Percentiles rank a stretch among this genome's conserved stretches.
Evolutionary conservation across 1,140 invertebrate species (phyloP).

Genomic region (Holcopasites calliopsidis): DNA sequence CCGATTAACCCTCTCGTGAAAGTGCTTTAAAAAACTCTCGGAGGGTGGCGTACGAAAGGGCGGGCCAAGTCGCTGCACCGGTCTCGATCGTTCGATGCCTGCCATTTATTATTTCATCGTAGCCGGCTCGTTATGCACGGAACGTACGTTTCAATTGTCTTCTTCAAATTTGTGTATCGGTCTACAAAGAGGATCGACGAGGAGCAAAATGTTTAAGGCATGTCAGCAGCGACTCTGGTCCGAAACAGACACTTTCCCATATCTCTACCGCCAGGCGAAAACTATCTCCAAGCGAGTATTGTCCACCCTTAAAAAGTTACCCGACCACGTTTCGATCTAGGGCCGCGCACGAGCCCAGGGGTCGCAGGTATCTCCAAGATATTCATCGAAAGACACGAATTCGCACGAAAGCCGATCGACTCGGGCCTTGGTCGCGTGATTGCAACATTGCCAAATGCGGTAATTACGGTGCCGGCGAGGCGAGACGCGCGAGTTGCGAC

Average conservation of each 20-base stretch:
- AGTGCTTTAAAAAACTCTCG: conserved; percentile 17
- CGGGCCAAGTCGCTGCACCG: conserved; percentile 14
- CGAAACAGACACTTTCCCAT: no score
- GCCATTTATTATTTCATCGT: conserved; percentile 32
- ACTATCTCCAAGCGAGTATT: not conserved
- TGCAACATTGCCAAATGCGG: conserved; percentile 50
- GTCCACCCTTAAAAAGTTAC: conserved; percentile 11
- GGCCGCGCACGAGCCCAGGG: not conserved
- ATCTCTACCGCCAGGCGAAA: no score
- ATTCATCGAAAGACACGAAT: conserved; percentile 36
- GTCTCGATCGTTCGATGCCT: conserved; percentile 4
- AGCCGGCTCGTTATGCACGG: not conserved
- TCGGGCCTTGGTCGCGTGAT: conserved; percentile 52
- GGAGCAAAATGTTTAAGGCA: no score
- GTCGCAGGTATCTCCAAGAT: conserved; percentile 1
- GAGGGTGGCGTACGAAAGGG: conserved; percentile 37
- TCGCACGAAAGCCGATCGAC: conserved; percentile 41
- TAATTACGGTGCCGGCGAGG: conserved; percentile 50
- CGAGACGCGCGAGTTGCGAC: conserved; percentile 24
- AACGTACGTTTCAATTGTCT: not conserved
- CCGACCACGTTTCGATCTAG: not conserved
- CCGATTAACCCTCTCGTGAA: conserved; percentile 44
- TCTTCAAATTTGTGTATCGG: not conserved
- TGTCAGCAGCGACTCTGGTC: no score
- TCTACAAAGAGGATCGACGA: no score